Evolutionary conservation across 2,888 invertebrate species (phyloP), one percentile per base, ranked within the genome.

Genomic region (Temnothorax ravouxi): DNA sequence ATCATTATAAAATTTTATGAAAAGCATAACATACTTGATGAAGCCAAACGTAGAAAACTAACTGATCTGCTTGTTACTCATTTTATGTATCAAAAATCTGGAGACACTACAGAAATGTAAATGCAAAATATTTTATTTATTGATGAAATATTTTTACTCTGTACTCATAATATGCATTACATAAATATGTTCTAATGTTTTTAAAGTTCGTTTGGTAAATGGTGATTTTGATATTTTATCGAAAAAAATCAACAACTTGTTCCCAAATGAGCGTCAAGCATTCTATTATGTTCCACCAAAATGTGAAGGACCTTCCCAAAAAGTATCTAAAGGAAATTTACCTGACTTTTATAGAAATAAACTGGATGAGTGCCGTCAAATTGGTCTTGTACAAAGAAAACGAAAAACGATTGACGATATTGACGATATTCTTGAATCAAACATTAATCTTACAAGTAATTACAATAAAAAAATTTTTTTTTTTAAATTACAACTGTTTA

Each of bases 181-280:
- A 44, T 3, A n/a, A n/a, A 62, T 21, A 41, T 41, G 8, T 44
- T 44, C 8, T 18, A 59, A 74, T 38, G 41, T 15, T 41, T 1
- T 2, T 56, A 74, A 59, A 74, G 1, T 74, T 25, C 59, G 74
- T 15, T 59, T 59, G 15, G 13, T 18, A 15, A 74, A 74, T 59
- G 59, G 21, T 38, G 15, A 74, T 74, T 59, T 74, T 41, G 38
- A 29, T 29, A 29, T 29, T 29, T 29, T 29, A 29, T 29, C 29
- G 29, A 2, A 29, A 0, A 29, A 29, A 29, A 29, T 29, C 29
- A 29, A 29, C 29, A 29, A 29, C 29, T 29, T 29, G 29, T 29
- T 29, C 29, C 29, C 3, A 29, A 29, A 29, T 29, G 29, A 29
- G 29, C 29, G 29, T 29, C 29, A 29, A 29, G 29, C 29, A 2